phyloP scores from a whole-genome alignment of 23 tunicate species.

The Trididemnum nubilum region DNA sequence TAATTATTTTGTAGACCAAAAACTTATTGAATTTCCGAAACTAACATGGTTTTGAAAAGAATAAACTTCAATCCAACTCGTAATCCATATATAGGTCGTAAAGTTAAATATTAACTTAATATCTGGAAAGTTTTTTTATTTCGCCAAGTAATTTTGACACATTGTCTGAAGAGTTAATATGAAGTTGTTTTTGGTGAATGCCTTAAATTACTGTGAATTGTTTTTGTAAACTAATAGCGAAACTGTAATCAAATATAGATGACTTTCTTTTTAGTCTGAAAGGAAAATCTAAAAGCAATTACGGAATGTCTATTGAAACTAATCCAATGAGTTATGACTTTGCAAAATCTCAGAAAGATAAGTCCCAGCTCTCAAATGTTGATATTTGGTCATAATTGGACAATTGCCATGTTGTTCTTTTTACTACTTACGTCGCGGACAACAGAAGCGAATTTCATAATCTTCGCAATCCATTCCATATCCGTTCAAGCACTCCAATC shows the following conservation, averaged over 20 bases:
- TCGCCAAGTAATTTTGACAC: neutral
- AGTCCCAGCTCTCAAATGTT: too few species aligned
- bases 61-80: too few species aligned
- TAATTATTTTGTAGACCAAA: too few species aligned
- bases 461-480: constrained; percentile 5
- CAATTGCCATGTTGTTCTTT: neutral
- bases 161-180: too few species aligned
- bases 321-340: neutral
- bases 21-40: too few species aligned
- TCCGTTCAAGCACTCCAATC: constrained; percentile 8
- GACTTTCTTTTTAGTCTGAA: neutral
- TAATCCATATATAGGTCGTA: too few species aligned
- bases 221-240: neutral
- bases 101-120: too few species aligned
- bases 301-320: neutral
- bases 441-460: constrained; percentile 27
- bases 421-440: neutral
- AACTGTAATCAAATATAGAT: neutral
- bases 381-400: too few species aligned
- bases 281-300: neutral
- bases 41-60: too few species aligned
- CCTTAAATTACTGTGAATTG: neutral
- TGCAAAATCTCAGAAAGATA: neutral
- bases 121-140: too few species aligned
- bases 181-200: too few species aligned